A percentile compares a stretch with the other conserved stretches of the same genome.
These are phyloP conservation scores for Cnemophilus loriae DNA, from an alignment of 2,113 vertebrate genomes.

Conservation along the genomic window DNA sequence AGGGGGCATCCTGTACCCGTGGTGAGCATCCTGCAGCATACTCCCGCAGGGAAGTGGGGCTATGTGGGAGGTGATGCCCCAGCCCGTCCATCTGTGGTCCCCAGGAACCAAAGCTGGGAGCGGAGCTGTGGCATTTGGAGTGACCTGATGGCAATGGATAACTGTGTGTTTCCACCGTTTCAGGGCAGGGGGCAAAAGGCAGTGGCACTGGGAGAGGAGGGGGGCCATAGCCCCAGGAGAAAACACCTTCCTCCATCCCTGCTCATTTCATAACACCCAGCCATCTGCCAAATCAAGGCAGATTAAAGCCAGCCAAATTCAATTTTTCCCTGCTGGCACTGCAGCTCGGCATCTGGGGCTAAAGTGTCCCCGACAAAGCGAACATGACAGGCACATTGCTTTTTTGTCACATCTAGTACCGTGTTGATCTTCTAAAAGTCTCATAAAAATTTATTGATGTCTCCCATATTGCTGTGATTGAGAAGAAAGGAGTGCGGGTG, in stretches of 20 bases:
- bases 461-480: conserved; percentile 67
- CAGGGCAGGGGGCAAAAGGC: neutral
- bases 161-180: neutral
- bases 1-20: neutral
- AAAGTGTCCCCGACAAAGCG: conserved; percentile 79
- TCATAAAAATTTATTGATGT: conserved; percentile 80
- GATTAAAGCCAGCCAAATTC: conserved; percentile 82
- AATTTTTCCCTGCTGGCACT: conserved; percentile 73
- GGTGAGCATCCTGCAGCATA: neutral
- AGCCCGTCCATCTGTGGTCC: accelerated
- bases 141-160: neutral
- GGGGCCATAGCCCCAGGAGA: neutral
- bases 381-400: conserved; percentile 87
- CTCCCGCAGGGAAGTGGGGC: no score
- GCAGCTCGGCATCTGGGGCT: conserved; percentile 70
- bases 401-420: conserved; percentile 80
- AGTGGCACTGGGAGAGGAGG: neutral
- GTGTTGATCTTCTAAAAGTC: conserved; percentile 75
- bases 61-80: neutral
- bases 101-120: neutral
- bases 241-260: conserved; percentile 58
- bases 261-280: conserved; percentile 70
- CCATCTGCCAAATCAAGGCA: conserved; percentile 78
- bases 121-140: neutral
- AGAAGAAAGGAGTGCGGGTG: conserved; percentile 40